These are phyloP conservation scores for Peromyscus leucopus DNA, from an alignment of 2,113 vertebrate genomes.

Conservation along the genomic window DNA sequence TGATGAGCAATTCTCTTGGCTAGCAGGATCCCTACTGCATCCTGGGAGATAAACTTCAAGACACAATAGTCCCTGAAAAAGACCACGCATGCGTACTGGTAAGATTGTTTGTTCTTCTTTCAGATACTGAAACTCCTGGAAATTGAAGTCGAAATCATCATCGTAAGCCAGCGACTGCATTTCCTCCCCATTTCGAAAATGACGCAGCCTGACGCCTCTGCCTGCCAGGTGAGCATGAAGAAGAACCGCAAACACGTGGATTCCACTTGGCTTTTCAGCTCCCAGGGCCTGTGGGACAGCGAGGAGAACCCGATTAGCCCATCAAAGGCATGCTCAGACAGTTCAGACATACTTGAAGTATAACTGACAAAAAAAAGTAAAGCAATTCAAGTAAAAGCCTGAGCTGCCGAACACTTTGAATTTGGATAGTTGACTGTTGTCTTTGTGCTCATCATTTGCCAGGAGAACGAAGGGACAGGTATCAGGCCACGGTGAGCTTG, in stretches of 20 bases:
- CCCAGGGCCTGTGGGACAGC: conserved; percentile 87
- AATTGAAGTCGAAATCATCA: conserved; percentile 94
- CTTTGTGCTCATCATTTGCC: background rate
- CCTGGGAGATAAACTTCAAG: background rate
- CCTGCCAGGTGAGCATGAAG: conserved; percentile 94
- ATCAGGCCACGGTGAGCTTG: background rate
- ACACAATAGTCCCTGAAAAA: conserved; percentile 20
- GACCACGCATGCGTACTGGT: conserved; percentile 85
- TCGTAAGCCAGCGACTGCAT: conserved; percentile 91
- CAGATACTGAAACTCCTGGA: conserved; percentile 94
- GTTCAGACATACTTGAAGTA: conserved; percentile 31
- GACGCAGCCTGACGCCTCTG: conserved; percentile 90
- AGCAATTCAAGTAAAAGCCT: background rate
- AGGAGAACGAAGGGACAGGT: background rate
- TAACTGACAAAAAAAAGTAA: conserved; percentile 34
- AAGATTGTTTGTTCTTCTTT: conserved; percentile 91
- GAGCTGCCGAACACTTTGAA: conserved; percentile 7
- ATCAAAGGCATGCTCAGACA: conserved; percentile 16
- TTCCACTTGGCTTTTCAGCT: conserved; percentile 90
- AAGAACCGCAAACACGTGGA: conserved; percentile 92
- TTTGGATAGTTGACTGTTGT: background rate
- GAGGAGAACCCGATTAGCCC: background rate
- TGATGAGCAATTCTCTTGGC: background rate
- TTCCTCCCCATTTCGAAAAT: conserved; percentile 90
- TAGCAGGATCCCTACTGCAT: background rate